Evolutionary conservation across 2,113 vertebrate species (phyloP).

Genomic region (Pionites leucogaster): DNA sequence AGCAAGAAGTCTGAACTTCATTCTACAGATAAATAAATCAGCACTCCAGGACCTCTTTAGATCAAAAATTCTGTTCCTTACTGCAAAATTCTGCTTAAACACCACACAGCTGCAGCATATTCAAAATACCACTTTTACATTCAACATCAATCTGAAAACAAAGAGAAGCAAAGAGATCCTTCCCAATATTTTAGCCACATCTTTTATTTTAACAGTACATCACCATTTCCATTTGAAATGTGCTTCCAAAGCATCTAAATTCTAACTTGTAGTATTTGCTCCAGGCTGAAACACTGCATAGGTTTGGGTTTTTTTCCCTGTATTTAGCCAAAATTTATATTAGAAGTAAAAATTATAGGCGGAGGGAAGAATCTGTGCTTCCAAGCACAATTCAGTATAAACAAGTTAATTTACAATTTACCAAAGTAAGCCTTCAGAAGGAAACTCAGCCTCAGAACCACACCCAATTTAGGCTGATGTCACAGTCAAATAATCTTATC

Average conservation of each 20-base stretch:
- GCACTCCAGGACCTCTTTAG: background rate
- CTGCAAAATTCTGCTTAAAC: slow-evolving; percentile 6
- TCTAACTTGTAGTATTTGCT: background rate
- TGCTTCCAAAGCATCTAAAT: background rate
- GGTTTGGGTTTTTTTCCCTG: background rate
- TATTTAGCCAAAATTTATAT: background rate
- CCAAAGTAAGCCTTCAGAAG: background rate
- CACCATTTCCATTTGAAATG: slow-evolving; percentile 30
- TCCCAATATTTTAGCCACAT: background rate
- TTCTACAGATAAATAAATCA: slow-evolving; percentile 26
- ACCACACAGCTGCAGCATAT: background rate
- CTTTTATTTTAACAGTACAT: background rate
- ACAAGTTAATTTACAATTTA: background rate
- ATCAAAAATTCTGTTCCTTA: slow-evolving; percentile 36
- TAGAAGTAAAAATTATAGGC: background rate
- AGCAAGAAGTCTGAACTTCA: background rate
- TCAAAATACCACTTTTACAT: slow-evolving; percentile 26
- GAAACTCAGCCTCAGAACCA: background rate
- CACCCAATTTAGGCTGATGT: background rate
- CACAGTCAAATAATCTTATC: background rate
- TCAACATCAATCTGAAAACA: background rate
- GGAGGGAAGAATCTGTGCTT: background rate
- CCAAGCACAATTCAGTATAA: background rate
- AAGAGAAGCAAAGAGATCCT: background rate
- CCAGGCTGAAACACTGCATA: slow-evolving; percentile 34